Evolutionary conservation across 2,888 invertebrate genomes (phyloP).

Genomic region (Germaria angustata): DNA sequence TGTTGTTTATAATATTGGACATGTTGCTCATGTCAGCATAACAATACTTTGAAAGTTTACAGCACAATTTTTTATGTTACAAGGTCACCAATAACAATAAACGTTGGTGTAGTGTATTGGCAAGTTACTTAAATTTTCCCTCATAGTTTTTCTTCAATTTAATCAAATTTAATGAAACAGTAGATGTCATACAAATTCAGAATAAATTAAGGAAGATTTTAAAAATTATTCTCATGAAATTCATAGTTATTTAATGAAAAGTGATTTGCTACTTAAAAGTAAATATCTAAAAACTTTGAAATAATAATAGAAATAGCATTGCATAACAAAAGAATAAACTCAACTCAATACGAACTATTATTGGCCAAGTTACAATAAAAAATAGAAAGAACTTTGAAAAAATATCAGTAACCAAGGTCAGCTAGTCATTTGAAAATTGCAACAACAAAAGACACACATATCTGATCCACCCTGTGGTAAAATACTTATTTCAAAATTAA

Average conservation of each 20-base stretch:
- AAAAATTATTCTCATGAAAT: conserved; percentile 5
- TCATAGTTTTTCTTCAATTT: conserved; percentile 14
- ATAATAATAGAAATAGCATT: not conserved
- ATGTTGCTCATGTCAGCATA: not conserved
- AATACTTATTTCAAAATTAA: not conserved
- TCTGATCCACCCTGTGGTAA: conserved; percentile 22
- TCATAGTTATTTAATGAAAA: conserved; percentile 46
- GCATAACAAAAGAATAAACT: not conserved
- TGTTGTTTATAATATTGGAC: not conserved
- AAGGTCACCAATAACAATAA: conserved; percentile 43
- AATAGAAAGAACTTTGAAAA: not conserved
- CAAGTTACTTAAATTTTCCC: not conserved
- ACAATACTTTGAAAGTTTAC: conserved; percentile 63
- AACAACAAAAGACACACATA: not conserved
- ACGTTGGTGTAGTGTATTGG: not conserved
- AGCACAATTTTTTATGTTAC: conserved; percentile 62
- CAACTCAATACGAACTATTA: conserved; percentile 11
- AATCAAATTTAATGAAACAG: conserved; percentile 52
- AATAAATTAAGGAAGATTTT: conserved; percentile 31
- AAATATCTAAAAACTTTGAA: not conserved
- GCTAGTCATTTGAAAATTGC: not conserved
- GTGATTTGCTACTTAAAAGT: conserved; percentile 28
- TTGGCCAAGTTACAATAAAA: not conserved
- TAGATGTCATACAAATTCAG: conserved; percentile 49
- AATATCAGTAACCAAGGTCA: conserved; percentile 34